Conservation (phyloP, 2,113 vertebrate genomes). For the Larimichthys crocea region DNA sequence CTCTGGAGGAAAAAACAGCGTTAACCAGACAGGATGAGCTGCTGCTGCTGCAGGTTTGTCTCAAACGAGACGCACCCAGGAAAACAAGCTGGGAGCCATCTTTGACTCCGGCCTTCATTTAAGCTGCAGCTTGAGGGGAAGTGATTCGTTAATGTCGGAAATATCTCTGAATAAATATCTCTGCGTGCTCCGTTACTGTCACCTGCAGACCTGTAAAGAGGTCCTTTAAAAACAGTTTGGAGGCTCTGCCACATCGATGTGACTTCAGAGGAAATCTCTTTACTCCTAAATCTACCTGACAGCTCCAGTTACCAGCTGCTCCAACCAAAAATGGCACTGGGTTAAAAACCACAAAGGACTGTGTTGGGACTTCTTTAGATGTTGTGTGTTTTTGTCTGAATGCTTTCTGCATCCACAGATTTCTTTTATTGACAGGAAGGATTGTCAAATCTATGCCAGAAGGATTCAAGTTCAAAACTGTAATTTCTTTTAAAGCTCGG, state of each 20-base stretch:
- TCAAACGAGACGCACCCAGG: neutral
- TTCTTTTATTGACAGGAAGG: too few relatives aligned
- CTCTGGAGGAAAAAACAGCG: slow-evolving; percentile 11
- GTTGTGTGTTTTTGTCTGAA: too few relatives aligned
- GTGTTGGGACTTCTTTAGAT: neutral
- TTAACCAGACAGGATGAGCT: neutral
- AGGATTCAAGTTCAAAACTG: too few relatives aligned
- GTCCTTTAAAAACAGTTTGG: neutral
- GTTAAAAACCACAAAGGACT: neutral
- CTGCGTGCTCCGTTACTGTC: neutral
- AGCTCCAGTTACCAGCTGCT: neutral
- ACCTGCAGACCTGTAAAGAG: neutral
- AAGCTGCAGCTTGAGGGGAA: neutral
- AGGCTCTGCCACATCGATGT: neutral
- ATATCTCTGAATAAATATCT: neutral
- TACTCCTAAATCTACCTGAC: neutral
- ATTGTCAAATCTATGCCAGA: too few relatives aligned
- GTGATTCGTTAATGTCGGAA: neutral
- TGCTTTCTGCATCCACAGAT: too few relatives aligned
- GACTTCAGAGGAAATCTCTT: neutral
- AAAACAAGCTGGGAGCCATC: neutral
- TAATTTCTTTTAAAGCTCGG: too few relatives aligned
- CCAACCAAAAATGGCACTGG: neutral
- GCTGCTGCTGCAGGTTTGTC: neutral
- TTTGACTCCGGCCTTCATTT: neutral